Base-by-base conservation (phyloP, 2,888 invertebrate species). In the Scaptomyza parva region DNA sequence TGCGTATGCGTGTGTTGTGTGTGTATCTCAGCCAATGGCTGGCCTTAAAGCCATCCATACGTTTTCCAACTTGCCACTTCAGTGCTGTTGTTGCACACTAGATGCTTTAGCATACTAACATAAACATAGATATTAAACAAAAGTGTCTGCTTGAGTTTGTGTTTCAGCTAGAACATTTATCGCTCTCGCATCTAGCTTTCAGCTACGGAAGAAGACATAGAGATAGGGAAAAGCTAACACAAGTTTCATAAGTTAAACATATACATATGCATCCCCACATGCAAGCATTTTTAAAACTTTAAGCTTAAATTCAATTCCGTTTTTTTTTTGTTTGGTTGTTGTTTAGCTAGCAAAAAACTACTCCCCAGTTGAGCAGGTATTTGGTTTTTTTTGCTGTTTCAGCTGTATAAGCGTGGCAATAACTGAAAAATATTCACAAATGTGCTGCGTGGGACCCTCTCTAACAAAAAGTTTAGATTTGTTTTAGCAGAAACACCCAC, bases 381-480 rank as follows among this genome's bases (percentile, higher is more conserved):
- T 37, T 37, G 50, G 44, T 44, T n/a, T 37, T 37, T 37, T 17
- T 58, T 33, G 35, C 48, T 45, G 4, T 12, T 17, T n/a, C 17
- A 52, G 22, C 40, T 58, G 47, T 39, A 17, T 35, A 41, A 30
- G 17, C 35, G 35, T 7, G 3, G 12, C 18, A 22, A 33, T 22
- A 63, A 17, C 43, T 40, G 14, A 18, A 47, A 70, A 48, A 52
- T 39, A 51, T 53, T 47, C 40, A 44, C 40, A 48, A 61, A 35
- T 35, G 20, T 33, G 39, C 18, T 14, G 9, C 4, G 14, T 44
- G 54, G 48, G 50, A 33, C 20, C 7, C 22, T n/a, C 22, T 20
- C n/a, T 12, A 33, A 57, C 41, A 60, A 50, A 37, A 57, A 57
- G 50, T 64, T 33, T 35, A 43, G 52, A 53, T 73, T 69, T 69